phyloP scores from a whole-genome alignment of 2,797 vertebrate genomes.

The Danio tinwini region DNA sequence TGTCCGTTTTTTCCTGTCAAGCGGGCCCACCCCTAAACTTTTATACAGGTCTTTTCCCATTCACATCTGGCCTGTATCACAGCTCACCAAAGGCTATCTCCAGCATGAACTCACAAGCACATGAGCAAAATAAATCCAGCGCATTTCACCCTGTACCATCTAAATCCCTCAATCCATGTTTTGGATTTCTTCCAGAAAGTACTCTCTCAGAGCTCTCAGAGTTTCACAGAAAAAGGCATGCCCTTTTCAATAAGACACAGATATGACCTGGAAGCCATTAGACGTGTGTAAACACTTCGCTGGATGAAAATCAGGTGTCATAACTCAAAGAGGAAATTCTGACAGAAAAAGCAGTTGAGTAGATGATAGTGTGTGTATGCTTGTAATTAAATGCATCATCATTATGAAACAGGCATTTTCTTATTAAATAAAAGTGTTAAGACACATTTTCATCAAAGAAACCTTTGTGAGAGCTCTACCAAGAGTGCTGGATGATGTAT shows the following conservation, averaged over 20 bases:
- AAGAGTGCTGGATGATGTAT: background rate
- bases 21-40: conserved; percentile 37
- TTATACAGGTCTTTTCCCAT: conserved; percentile 48
- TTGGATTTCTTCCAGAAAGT: conserved; percentile 47
- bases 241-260: conserved; percentile 41
- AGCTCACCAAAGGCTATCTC: conserved; percentile 66
- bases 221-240: conserved; percentile 31
- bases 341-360: conserved; percentile 11
- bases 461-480: background rate
- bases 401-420: background rate
- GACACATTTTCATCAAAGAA: background rate
- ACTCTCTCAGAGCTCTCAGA: conserved; percentile 32
- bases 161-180: conserved; percentile 57
- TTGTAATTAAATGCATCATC: background rate
- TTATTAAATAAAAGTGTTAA: background rate
- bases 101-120: conserved; percentile 52
- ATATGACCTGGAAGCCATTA: conserved; percentile 50
- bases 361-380: background rate
- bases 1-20: conserved; percentile 43
- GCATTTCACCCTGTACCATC: conserved; percentile 48
- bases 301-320: conserved; percentile 19
- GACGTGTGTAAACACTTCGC: conserved; percentile 26
- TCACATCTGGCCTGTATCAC: conserved; percentile 73
- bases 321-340: conserved; percentile 34
- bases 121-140: conserved; percentile 63